Percentiles rank a stretch among this genome's conserved stretches.
Evolutionary conservation across 2,888 invertebrate species (phyloP).

Genomic region (Baronia brevicornis): DNA sequence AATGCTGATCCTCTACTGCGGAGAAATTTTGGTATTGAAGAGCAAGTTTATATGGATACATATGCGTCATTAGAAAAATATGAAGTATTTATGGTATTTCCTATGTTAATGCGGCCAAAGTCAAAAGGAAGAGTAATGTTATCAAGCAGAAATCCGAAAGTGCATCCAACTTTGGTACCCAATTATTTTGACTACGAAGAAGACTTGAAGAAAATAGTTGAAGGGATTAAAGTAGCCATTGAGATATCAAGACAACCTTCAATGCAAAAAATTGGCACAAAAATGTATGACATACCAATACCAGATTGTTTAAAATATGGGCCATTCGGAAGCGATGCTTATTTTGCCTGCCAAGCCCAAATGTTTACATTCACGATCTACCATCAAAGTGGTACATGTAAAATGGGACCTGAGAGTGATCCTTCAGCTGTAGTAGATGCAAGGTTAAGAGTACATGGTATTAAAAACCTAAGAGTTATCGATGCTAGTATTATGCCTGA

Average conservation of each 20-base stretch:
- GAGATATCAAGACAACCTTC: constrained; percentile 75
- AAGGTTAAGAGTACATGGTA: constrained; percentile 78
- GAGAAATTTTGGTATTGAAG: constrained; percentile 71
- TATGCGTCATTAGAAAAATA: constrained; percentile 51
- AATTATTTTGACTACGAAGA: constrained; percentile 82
- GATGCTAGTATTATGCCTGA: constrained; percentile 88
- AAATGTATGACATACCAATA: constrained; percentile 76
- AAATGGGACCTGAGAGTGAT: constrained; percentile 77
- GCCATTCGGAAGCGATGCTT: constrained; percentile 78
- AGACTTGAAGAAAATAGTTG: constrained; percentile 79
- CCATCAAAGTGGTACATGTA: constrained; percentile 80
- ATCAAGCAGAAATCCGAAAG: constrained; percentile 81
- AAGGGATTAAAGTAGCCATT: constrained; percentile 77
- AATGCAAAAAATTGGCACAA: constrained; percentile 75
- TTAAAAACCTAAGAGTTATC: constrained; percentile 81
- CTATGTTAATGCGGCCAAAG: constrained; percentile 82
- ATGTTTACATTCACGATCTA: constrained; percentile 82
- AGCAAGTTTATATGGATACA: constrained; percentile 53
- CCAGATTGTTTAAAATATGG: constrained; percentile 74
- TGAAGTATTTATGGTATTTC: constrained; percentile 75
- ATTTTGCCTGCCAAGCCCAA: constrained; percentile 80
- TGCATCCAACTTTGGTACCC: constrained; percentile 84
- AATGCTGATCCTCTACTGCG: constrained; percentile 61
- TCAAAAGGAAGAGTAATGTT: constrained; percentile 81
- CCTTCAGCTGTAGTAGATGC: constrained; percentile 79